These are phyloP conservation scores for Nudaria mundana DNA, from an alignment of 2,888 invertebrate genomes.

Conservation along the genomic window DNA sequence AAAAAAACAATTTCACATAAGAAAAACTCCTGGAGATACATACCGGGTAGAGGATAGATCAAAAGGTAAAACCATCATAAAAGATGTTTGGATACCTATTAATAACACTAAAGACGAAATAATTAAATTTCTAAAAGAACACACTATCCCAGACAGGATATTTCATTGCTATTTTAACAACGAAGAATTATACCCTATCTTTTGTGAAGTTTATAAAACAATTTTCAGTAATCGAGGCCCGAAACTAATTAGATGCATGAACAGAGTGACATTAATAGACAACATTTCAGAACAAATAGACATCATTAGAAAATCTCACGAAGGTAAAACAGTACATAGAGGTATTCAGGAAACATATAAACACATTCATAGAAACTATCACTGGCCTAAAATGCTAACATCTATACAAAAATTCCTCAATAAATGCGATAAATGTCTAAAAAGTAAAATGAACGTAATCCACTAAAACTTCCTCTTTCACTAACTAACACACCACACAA, in stretches of 20 bases:
- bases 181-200: slow-evolving; percentile 2
- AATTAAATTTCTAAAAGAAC: slow-evolving; percentile 12
- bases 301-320: slow-evolving; percentile 4
- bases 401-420: slow-evolving; percentile 32
- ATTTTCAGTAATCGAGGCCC: slow-evolving; percentile 25
- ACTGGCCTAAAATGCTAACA: slow-evolving; percentile 20
- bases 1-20: slow-evolving; percentile 32
- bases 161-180: slow-evolving; percentile 9
- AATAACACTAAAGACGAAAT: slow-evolving; percentile 22
- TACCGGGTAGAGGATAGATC: slow-evolving; percentile 27
- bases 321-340: slow-evolving; percentile 9
- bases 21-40: slow-evolving; percentile 17
- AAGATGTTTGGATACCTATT: slow-evolving; percentile 7
- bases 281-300: slow-evolving; percentile 7
- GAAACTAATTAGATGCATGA: slow-evolving; percentile 19
- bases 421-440: slow-evolving; percentile 29
- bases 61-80: slow-evolving; percentile 8
- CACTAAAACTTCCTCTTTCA: slow-evolving; percentile 24
- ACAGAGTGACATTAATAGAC: slow-evolving; percentile 19
- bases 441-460: slow-evolving; percentile 34
- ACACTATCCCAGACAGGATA: slow-evolving; percentile 5
- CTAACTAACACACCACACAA: slow-evolving; percentile 24
- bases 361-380: slow-evolving; percentile 11
- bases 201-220: slow-evolving; percentile 16
- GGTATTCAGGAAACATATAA: slow-evolving; percentile 13